A percentile compares a stretch with the other conserved stretches of the same genome.
Evolutionary conservation across 2,888 invertebrate species (phyloP).

Genomic region (Helobdella robusta): DNA sequence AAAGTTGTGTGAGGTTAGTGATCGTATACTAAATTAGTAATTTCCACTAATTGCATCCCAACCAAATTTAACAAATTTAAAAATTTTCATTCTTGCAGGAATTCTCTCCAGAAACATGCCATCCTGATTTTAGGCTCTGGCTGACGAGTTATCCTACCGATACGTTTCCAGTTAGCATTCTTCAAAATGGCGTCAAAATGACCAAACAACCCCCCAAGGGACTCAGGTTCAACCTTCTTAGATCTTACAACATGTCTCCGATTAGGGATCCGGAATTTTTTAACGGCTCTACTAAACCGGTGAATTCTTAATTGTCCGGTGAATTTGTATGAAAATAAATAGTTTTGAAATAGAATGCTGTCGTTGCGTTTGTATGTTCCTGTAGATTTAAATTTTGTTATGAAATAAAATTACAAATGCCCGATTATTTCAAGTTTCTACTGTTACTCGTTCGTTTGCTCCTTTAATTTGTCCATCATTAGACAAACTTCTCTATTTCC

Average conservation of each 20-base stretch:
- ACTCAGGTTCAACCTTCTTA: slow-evolving; percentile 49
- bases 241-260: slow-evolving; percentile 67
- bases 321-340: background rate
- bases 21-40: background rate
- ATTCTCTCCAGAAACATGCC: slow-evolving; percentile 48
- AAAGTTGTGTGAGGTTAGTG: slow-evolving; percentile 47
- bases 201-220: slow-evolving; percentile 52
- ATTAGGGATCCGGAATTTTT: slow-evolving; percentile 79
- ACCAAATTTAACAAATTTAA: too few relatives aligned
- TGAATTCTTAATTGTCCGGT: slow-evolving; percentile 34
- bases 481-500: background rate
- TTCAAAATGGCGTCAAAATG: slow-evolving; percentile 52
- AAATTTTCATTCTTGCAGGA: slow-evolving; percentile 39
- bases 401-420: background rate
- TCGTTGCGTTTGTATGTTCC: background rate
- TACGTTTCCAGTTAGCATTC: slow-evolving; percentile 50
- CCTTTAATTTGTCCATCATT: background rate
- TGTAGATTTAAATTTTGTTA: background rate
- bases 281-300: slow-evolving; percentile 44
- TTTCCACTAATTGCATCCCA: too few relatives aligned
- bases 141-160: slow-evolving; percentile 50
- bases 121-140: slow-evolving; percentile 52
- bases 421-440: background rate
- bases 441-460: background rate
- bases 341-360: background rate